Conservation (phyloP, 2,888 invertebrate species). For the Lamellibrachia satsuma region DNA sequence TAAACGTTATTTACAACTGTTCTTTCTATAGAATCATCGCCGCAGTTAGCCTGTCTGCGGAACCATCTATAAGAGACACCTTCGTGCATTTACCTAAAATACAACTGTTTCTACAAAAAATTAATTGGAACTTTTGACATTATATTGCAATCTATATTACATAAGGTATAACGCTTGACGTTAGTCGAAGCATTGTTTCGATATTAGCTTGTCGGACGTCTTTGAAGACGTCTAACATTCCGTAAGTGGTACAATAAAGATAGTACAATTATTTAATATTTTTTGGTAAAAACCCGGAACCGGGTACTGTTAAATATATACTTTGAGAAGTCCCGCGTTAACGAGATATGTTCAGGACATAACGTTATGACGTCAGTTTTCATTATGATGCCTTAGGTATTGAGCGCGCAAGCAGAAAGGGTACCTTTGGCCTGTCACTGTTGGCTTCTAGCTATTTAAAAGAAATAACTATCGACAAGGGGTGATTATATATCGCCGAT, state of each 20-base stretch:
- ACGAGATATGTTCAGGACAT: neutral
- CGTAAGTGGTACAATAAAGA: neutral
- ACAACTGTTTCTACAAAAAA: neutral
- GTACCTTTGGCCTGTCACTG: conserved; percentile 1
- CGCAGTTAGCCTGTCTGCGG: neutral
- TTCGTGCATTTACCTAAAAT: neutral
- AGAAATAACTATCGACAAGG: conserved; percentile 17
- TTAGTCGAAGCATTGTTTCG: neutral
- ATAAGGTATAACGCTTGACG: neutral
- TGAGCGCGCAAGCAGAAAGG: conserved; percentile 17
- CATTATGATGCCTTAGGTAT: conserved; percentile 17
- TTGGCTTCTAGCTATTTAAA: neutral
- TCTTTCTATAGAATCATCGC: neutral
- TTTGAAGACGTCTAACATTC: neutral
- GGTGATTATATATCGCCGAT: conserved; percentile 6
- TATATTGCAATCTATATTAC: neutral
- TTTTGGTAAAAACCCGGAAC: neutral
- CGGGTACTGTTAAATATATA: neutral
- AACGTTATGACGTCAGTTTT: conserved; percentile 6
- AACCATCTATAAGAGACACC: neutral
- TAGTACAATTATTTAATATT: neutral
- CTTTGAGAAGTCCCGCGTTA: neutral
- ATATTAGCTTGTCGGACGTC: neutral
- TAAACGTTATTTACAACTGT: neutral
- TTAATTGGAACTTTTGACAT: neutral